Evolutionary conservation across 1,140 invertebrate genomes (phyloP).

Genomic region (Drosophila lacteicornis): DNA sequence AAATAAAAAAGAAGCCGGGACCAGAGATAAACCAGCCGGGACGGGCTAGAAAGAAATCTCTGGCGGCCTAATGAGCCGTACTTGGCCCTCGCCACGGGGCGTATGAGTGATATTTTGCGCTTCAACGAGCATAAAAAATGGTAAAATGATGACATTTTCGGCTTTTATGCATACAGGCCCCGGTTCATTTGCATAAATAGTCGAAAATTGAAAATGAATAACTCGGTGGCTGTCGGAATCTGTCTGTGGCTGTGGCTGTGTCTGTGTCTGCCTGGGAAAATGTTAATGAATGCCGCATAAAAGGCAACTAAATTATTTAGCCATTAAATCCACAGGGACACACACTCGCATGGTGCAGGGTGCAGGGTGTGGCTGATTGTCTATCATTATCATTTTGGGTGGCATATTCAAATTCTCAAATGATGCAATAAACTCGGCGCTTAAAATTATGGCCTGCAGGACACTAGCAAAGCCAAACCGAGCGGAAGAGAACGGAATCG

Average conservation of each 20-base stretch:
- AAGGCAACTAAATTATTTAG: constrained; percentile 67
- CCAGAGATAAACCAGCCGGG: constrained; percentile 20
- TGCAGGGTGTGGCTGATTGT: constrained; percentile 46
- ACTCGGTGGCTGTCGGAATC: constrained; percentile 25
- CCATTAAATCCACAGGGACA: constrained; percentile 56
- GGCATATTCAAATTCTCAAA: constrained; percentile 65
- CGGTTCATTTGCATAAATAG: constrained; percentile 77
- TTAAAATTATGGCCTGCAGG: constrained; percentile 30
- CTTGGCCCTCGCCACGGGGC: constrained; percentile 60
- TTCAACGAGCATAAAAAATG: constrained; percentile 52
- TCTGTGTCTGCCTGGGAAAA: constrained; percentile 52
- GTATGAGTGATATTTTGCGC: constrained; percentile 80
- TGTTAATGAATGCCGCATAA: constrained; percentile 66
- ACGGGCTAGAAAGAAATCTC: constrained; percentile 42
- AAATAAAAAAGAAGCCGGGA: constrained; percentile 6
- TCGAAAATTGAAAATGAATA: constrained; percentile 82
- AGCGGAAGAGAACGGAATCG: background rate
- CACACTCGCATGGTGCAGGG: constrained; percentile 24
- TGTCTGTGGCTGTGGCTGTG: background rate
- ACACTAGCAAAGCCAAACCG: constrained; percentile 26
- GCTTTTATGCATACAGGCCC: constrained; percentile 74
- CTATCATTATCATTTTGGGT: constrained; percentile 51
- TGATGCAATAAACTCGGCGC: constrained; percentile 69
- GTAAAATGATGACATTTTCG: constrained; percentile 73
- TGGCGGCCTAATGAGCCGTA: constrained; percentile 70